Evolutionary conservation across 2,888 invertebrate species (phyloP), one percentile per base, ranked within the genome.

Genomic region (Chloroclysta siterata): DNA sequence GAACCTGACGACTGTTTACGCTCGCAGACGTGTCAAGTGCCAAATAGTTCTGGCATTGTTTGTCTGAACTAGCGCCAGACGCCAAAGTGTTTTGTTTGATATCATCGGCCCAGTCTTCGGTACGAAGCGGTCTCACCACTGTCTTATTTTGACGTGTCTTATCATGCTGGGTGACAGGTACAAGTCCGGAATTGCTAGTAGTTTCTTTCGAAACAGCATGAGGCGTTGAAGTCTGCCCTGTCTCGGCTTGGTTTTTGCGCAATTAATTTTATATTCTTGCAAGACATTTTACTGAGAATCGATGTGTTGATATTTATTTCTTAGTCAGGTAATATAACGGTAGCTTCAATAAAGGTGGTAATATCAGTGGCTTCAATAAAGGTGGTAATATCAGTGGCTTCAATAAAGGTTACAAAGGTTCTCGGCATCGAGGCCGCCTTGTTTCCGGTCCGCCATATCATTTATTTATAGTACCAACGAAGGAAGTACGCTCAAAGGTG

Each of bases 381-480:
- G 60, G 61, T 65, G n/a, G n/a, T n/a, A 47, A 46, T 47, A 58
- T 57, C 60, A 53, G 65, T 53, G 52, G 50, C 51, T 68, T 60
- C 50, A 53, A 67, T 61, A 66, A 65, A 65, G 60, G 61, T 65
- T 65, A 66, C 53, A 59, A 65, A 68, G 72, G 74, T 77, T 73
- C 70, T 71, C 74, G 75, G 70, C 72, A 73, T 71, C 82, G 84
- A 88, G 88, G 89, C 76, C 85, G 73, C 50, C 55, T 66, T 63
- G 73, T 75, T 88, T 89, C 90, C 90, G 85, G 81, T 69, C 72
- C 52, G 78, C 81, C 80, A 82, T 85, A 83, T 86, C 80, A 76
- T 84, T 83, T 88, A 89, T 88, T 87, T 86, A 83, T 85, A 84
- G 74, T 70, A 72, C 36, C 36, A 8, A 39, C 80, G 67, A 80